Conservation (phyloP, 2,888 invertebrate genomes). For the Chymomyza caudatula region DNA sequence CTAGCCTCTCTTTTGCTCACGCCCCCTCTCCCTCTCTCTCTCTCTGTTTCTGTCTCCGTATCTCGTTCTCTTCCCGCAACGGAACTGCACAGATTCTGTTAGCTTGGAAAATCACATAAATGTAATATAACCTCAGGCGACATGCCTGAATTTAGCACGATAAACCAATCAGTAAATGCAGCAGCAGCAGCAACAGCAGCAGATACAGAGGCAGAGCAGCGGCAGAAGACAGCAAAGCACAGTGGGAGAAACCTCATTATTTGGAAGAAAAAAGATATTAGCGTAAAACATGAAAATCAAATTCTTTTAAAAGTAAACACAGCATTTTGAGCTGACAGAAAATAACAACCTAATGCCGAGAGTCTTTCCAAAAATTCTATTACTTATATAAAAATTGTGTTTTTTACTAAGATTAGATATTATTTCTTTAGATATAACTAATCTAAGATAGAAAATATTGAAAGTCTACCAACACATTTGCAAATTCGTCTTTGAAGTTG, state of each 20-base stretch:
- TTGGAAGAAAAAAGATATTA: background rate
- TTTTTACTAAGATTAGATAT: no score
- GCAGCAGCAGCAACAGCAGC: slow-evolving; percentile 38
- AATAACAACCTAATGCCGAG: no score
- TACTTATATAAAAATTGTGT: no score
- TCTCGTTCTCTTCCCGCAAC: background rate
- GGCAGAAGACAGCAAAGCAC: background rate
- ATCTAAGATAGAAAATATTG: no score
- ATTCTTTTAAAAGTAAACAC: no score
- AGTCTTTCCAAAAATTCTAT: no score
- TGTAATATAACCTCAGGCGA: slow-evolving; percentile 64
- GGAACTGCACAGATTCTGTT: slow-evolving; percentile 24
- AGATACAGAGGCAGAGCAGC: background rate
- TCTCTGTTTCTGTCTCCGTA: no score
- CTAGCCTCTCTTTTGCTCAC: background rate
- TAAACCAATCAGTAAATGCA: slow-evolving; percentile 63
- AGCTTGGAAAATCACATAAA: slow-evolving; percentile 23
- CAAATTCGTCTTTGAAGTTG: no score
- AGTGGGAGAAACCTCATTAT: background rate
- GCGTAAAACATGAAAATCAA: no score
- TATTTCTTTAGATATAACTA: no score
- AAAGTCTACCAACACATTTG: no score
- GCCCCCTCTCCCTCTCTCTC: background rate
- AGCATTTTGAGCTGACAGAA: no score
- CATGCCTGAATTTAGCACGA: slow-evolving; percentile 72